Evolutionary conservation across 1,140 invertebrate species (phyloP), one percentile per base, ranked within the genome.

Genomic region (Fopius arisanus): DNA sequence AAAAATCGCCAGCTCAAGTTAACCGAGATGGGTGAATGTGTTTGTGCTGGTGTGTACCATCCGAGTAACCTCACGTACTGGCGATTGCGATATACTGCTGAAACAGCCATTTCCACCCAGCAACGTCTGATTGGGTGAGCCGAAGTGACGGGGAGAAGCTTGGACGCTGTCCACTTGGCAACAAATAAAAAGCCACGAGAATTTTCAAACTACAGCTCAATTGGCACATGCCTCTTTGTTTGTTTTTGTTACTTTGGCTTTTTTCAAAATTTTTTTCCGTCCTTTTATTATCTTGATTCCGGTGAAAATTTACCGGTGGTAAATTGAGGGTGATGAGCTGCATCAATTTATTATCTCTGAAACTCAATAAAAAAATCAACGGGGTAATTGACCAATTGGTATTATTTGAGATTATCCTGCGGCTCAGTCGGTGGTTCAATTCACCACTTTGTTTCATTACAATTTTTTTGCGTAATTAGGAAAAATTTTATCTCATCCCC

Each of bases 61-160:
- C 29, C 29, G 43, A 69, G 67, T 68, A 72, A 75, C 74, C 78
- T 81, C 81, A 81, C 79, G 81, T 82, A 79, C 66, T 51, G 33
- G 74, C 74, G 71, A 78, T 78, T 72, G 75, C 59, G 79, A 76
- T 80, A 78, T 69, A 41, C 69, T 75, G 80, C 79, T 81, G 79
- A 78, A 77, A 70, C 79, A 82, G 79, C 80, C 75, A 81, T 78
- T 82, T 82, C 75, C 76, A 78, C 79, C 68, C 77, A 71, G 70
- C 72, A 66, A 80, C 76, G 74, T 73, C 68, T 81, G 80, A 82
- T 82, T 82, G 80, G 81, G 78, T 74, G 72, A 76, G 67, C 72
- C 77, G 78, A 77, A 79, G 78, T 79, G 78, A 82, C 76, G 78
- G 77, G 65, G 77, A 75, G 75, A 80, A 75, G 75, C 72, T 81